Evolutionary conservation across 2,113 vertebrate genomes (phyloP).

Genomic region (Epinephelus fuscoguttatus): DNA sequence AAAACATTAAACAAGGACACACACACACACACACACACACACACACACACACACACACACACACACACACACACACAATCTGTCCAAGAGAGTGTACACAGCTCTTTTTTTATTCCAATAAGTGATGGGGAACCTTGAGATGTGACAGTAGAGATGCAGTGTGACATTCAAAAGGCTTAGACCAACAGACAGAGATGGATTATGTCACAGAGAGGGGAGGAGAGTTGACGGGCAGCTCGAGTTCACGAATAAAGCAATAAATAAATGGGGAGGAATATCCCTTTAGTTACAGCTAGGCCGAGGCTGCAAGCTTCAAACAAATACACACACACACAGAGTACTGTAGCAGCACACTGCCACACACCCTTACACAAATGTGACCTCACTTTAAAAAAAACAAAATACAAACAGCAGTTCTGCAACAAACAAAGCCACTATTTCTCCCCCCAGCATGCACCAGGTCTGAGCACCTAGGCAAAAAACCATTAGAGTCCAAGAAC

Average conservation of each 20-base stretch:
- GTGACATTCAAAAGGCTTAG: conserved; percentile 42
- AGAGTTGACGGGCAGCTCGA: neutral
- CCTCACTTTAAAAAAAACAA: neutral
- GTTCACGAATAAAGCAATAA: conserved; percentile 36
- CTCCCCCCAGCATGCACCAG: neutral
- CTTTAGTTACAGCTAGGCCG: conserved; percentile 19
- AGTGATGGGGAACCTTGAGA: conserved; percentile 29
- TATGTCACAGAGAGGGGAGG: conserved; percentile 3
- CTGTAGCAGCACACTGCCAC: neutral
- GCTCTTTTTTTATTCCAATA: conserved; percentile 16
- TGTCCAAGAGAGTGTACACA: neutral
- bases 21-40: too few relatives aligned
- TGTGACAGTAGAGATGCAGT: conserved; percentile 38
- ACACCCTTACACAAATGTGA: neutral
- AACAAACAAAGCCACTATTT: neutral
- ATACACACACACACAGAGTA: neutral
- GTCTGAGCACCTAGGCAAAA: neutral
- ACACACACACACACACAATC: too few relatives aligned
- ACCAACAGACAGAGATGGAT: conserved; percentile 24
- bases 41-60: neutral
- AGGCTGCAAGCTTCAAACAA: neutral
- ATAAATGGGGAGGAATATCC: conserved; percentile 32
- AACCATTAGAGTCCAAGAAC: neutral
- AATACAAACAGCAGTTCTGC: conserved; percentile 16
- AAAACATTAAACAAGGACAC: neutral